Evolutionary conservation across 2,888 invertebrate genomes (phyloP).

Genomic region (Sturmia bella): DNA sequence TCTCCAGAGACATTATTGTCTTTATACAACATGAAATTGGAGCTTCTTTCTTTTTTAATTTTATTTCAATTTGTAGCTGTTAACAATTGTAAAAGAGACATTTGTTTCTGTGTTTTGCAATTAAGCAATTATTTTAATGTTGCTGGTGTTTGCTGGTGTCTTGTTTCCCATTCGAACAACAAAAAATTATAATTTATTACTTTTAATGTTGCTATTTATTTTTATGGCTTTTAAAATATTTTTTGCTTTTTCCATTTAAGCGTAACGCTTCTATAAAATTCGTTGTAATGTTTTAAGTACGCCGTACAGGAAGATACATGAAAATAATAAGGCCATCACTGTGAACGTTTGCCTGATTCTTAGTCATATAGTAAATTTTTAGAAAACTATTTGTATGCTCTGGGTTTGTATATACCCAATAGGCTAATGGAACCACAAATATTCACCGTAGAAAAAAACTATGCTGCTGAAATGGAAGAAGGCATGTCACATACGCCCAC

Average conservation of each 20-base stretch:
- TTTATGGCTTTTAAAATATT: conserved; percentile 71
- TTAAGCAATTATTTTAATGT: conserved; percentile 77
- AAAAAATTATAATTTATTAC: conserved; percentile 77
- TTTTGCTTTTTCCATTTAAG: conserved; percentile 36
- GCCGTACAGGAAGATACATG: too few species aligned
- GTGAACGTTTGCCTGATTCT: too few species aligned
- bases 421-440: too few species aligned
- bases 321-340: too few species aligned
- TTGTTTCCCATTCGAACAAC: conserved; percentile 27
- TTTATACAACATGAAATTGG: conserved; percentile 15
- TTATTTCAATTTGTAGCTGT: conserved; percentile 67
- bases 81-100: conserved; percentile 67
- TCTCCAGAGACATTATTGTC: conserved; percentile 62
- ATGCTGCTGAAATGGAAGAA: too few species aligned
- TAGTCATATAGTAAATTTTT: too few species aligned
- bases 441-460: too few species aligned
- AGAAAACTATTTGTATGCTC: too few species aligned
- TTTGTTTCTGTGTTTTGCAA: conserved; percentile 70
- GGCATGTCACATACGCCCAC: too few species aligned
- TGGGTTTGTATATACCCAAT: too few species aligned
- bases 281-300: conserved; percentile 26
- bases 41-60: conserved; percentile 14
- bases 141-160: conserved; percentile 49
- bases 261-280: conserved; percentile 22
- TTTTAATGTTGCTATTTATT: conserved; percentile 77